Evolutionary conservation across 2,113 vertebrate species (phyloP), one percentile per base, ranked within the genome.

Genomic region (Chelonoidis abingdonii): DNA sequence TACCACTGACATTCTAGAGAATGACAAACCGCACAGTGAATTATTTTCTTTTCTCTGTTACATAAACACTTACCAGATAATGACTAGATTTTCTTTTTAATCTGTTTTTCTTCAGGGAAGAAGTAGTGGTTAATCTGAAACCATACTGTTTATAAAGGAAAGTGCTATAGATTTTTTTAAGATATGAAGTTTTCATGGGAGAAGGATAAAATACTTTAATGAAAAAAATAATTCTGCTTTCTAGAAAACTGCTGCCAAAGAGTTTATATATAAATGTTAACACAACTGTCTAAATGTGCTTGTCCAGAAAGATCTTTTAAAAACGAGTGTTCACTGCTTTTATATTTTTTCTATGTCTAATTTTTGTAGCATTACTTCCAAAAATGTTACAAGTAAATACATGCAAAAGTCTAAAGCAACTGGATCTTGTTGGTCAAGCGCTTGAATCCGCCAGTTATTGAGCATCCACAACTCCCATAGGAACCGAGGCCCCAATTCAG

Each of bases 61-160:
- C 86, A 84, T 94, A 96, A 97, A 97, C 92, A 91, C 86, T 88
- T 97, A 97, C 88, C 88, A 93, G 91, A 95, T 96, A 96, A 93
- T 92, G 84, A 92, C 79, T 59, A 91, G 91, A 80, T 81, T 92
- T 97, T 53, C 41, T 59, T 56, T 95, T 92, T 0, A 87, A 94
- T 95, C 95, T 94, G 52, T 89, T 97, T 97, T 97, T 92, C 97
- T 97, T 97, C 96, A 97, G 96, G 94, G 96, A 97, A 92, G 91
- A 95, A 95, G 90, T 95, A 94, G 94, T 96, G 89, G 94, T 97
- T 95, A 96, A 93, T 95, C 95, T 96, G 90, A 62, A 95, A 93
- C 56, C 93, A 79, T 87, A 84, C 80, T 93, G 76, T 96, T 97
- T 96, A 90, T 96, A 96, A 80, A 92, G 93, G 84, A 94, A 97